A percentile compares a stretch with the other conserved stretches of the same genome.
Conservation (phyloP, 1,140 invertebrate species). For the Reticulitermes speratus region DNA sequence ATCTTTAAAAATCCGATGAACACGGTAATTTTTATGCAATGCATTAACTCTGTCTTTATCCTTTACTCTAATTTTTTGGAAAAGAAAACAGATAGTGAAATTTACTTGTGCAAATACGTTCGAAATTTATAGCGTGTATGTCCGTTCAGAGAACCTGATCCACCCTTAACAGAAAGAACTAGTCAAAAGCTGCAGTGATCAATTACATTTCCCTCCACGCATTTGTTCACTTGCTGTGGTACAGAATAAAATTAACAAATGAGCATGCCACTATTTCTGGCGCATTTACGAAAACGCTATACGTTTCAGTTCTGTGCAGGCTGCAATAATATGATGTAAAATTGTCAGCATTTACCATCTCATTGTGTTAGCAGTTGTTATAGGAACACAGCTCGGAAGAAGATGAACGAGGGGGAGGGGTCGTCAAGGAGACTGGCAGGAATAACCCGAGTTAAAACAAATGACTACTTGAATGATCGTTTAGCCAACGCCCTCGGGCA, state of each 20-base stretch:
- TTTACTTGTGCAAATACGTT: no score
- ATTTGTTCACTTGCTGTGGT: background rate
- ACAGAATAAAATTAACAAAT: background rate
- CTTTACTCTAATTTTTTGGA: no score
- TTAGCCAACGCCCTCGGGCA: background rate
- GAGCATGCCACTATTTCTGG: background rate
- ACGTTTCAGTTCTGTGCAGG: background rate
- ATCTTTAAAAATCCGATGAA: no score
- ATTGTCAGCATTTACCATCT: background rate
- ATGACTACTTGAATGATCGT: slow-evolving; percentile 14
- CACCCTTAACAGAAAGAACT: no score
- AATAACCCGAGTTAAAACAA: background rate
- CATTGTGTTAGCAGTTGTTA: background rate
- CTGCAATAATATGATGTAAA: background rate
- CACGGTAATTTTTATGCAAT: no score
- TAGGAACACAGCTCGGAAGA: background rate
- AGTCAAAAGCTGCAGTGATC: no score
- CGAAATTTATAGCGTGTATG: no score
- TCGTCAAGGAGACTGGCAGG: background rate
- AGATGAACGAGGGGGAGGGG: background rate
- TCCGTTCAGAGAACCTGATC: no score
- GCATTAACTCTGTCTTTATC: no score
- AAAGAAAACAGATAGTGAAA: no score
- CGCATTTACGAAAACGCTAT: background rate
- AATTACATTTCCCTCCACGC: no score